Percentiles rank a stretch among this genome's conserved stretches.
These are phyloP conservation scores for Ahaetulla prasina DNA, from an alignment of 2,113 vertebrate species.

Conservation along the genomic window DNA sequence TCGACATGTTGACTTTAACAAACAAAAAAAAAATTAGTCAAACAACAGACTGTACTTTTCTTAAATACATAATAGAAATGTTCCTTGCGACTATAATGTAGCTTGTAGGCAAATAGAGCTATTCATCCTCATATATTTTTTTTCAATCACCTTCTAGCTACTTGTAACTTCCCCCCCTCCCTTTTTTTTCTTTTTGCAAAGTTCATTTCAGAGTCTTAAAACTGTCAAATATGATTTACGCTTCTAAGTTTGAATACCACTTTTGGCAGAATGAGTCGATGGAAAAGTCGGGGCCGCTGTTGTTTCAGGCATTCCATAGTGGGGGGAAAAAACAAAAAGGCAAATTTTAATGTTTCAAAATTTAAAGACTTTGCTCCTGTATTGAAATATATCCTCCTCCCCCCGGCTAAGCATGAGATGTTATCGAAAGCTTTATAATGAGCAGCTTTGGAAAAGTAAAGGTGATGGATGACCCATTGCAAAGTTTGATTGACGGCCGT, in stretches of 20 bases:
- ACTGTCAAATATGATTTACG: constrained; percentile 61
- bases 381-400: constrained; percentile 57
- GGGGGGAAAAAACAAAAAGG: constrained; percentile 35
- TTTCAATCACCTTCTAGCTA: neutral
- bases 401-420: constrained; percentile 33
- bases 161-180: neutral
- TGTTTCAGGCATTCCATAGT: constrained; percentile 59
- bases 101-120: constrained; percentile 46
- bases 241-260: constrained; percentile 59
- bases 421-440: constrained; percentile 53
- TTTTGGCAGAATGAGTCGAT: constrained; percentile 66
- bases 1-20: neutral
- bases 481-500: constrained; percentile 29
- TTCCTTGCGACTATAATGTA: neutral
- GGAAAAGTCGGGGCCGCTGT: constrained; percentile 57
- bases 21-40: neutral
- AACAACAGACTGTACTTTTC: neutral
- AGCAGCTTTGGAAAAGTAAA: constrained; percentile 63
- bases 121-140: neutral
- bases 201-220: constrained; percentile 53
- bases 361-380: constrained; percentile 56
- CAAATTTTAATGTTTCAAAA: constrained; percentile 62
- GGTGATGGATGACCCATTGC: constrained; percentile 51
- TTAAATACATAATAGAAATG: neutral
- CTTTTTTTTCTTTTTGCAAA: constrained; percentile 29